These are phyloP conservation scores for Macrosteles quadrilineatus DNA, from an alignment of 1,140 invertebrate genomes.

Conservation along the genomic window DNA sequence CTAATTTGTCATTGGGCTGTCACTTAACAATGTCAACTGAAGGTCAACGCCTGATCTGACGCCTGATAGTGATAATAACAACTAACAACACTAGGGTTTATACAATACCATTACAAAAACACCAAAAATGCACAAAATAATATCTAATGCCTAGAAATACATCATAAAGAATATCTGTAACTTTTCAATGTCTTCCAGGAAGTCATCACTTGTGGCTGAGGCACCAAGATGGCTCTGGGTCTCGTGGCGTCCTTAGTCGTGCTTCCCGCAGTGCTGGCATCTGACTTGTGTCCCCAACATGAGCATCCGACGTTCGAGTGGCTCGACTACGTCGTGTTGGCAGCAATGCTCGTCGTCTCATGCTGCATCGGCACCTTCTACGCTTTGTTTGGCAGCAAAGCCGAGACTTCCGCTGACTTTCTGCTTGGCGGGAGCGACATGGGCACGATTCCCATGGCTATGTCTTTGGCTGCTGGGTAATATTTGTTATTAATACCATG, in stretches of 20 bases:
- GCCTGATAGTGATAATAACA: no score
- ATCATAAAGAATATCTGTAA: no score
- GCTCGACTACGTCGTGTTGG: constrained; percentile 70
- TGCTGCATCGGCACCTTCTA: constrained; percentile 80
- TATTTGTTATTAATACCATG: no score
- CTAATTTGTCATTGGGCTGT: no score
- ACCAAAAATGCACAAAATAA: no score
- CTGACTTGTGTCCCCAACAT: not conserved
- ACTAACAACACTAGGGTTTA: no score
- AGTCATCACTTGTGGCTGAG: constrained; percentile 16
- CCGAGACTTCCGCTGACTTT: constrained; percentile 74
- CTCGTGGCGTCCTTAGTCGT: not conserved
- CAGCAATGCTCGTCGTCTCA: constrained; percentile 68
- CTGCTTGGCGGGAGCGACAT: constrained; percentile 72
- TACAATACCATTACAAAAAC: no score
- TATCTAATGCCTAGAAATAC: no score
- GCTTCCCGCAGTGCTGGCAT: not conserved
- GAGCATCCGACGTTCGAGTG: constrained; percentile 31
- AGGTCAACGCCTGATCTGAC: no score
- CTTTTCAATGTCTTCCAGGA: not conserved
- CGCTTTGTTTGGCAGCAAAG: constrained; percentile 70
- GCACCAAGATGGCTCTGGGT: not conserved
- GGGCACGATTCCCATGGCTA: constrained; percentile 75
- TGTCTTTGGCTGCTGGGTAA: constrained; percentile 68
- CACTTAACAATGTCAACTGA: no score